A percentile compares a stretch with the other conserved stretches of the same genome.
Evolutionary conservation across 2,888 invertebrate genomes (phyloP).

Genomic region (Xiphydria camelus): DNA sequence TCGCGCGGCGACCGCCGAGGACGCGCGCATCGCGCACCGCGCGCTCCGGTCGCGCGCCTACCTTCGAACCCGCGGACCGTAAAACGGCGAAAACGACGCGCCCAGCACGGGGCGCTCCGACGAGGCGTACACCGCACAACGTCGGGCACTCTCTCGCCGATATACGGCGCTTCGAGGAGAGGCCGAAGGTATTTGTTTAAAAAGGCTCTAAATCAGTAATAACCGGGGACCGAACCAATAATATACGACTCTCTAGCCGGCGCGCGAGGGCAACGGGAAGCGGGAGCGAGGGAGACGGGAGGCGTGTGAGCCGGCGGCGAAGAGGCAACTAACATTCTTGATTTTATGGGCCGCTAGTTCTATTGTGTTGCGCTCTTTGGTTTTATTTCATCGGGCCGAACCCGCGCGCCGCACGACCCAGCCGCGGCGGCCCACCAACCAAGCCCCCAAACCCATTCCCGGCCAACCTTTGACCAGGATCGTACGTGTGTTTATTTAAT

Average conservation of each 20-base stretch:
- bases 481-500: constrained; percentile 34
- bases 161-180: background rate
- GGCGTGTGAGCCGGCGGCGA: constrained; percentile 32
- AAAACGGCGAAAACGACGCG: too few species aligned
- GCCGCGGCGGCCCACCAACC: constrained; percentile 32
- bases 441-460: constrained; percentile 28
- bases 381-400: constrained; percentile 31
- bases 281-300: constrained; percentile 18
- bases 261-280: constrained; percentile 23
- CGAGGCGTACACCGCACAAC: too few species aligned
- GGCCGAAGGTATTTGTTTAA: constrained; percentile 33
- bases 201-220: constrained; percentile 35
- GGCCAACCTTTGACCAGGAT: constrained; percentile 6
- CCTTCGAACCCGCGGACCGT: too few species aligned
- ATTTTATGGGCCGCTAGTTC: constrained; percentile 38
- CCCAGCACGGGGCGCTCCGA: too few species aligned
- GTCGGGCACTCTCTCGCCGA: too few species aligned
- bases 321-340: constrained; percentile 40
- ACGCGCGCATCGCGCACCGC: too few species aligned
- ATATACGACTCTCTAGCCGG: constrained; percentile 33
- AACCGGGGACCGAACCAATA: constrained; percentile 34
- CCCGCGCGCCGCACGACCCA: constrained; percentile 28
- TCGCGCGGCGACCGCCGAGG: too few species aligned
- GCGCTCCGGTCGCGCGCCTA: too few species aligned
- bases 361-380: constrained; percentile 34